Percentiles rank a stretch among this genome's conserved stretches.
These are phyloP conservation scores for Myripristis jacobus DNA, from an alignment of 2,797 vertebrate species.

Conservation along the genomic window DNA sequence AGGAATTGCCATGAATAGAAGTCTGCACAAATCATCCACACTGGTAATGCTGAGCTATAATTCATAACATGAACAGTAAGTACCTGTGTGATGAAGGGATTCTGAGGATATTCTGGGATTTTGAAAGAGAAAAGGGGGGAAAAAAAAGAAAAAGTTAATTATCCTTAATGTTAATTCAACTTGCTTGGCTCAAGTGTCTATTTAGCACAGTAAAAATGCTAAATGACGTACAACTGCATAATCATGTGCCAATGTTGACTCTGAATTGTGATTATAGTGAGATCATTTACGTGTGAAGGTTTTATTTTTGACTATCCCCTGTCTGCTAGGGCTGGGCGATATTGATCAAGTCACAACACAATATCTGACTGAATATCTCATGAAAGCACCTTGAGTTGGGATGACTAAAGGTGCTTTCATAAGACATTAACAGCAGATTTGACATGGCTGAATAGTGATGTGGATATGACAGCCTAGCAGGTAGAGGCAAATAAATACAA, in stretches of 20 bases:
- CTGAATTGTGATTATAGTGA: too few species aligned
- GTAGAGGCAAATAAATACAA: too few species aligned
- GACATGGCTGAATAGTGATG: too few species aligned
- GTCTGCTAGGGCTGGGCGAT: too few species aligned
- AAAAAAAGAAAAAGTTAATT: slow-evolving; percentile 8
- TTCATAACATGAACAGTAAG: not conserved
- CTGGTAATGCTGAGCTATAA: not conserved
- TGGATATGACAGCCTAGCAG: too few species aligned
- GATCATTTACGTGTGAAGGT: too few species aligned
- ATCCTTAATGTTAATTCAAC: not conserved
- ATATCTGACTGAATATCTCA: too few species aligned
- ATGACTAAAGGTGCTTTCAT: too few species aligned
- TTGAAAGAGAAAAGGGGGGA: not conserved
- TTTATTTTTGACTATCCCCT: too few species aligned
- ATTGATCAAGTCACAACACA: too few species aligned
- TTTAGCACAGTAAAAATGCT: not conserved
- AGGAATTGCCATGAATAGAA: not conserved
- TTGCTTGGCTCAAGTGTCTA: not conserved
- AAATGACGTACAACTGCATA: not conserved
- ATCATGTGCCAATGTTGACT: not conserved
- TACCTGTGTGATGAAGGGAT: slow-evolving; percentile 78
- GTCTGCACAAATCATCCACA: not conserved
- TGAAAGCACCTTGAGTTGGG: too few species aligned
- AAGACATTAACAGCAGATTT: too few species aligned
- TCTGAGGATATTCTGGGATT: slow-evolving; percentile 64